Evolutionary conservation across 2,113 vertebrate species (phyloP).

Genomic region (Phalacrocorax pelagicus): DNA sequence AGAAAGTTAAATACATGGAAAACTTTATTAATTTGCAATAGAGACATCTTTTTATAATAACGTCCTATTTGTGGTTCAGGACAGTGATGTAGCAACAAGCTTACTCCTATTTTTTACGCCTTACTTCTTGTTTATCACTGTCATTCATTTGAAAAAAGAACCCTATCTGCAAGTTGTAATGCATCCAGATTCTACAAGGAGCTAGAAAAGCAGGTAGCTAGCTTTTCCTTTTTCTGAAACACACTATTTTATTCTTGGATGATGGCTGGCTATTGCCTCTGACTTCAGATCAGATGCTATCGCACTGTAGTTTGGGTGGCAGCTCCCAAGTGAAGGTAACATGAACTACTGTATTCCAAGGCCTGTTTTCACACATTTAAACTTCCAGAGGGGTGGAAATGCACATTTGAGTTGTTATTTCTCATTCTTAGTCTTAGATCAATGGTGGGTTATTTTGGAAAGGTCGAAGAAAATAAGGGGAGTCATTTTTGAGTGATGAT

Average conservation of each 20-base stretch:
- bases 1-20: not conserved
- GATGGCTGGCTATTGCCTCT: not conserved
- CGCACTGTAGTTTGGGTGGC: not conserved
- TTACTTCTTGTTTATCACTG: not conserved
- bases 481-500: conserved; percentile 11
- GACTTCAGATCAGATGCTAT: not conserved
- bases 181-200: not conserved
- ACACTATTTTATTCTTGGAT: not conserved
- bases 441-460: not conserved
- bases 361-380: not conserved
- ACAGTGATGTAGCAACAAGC: not conserved
- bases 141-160: not conserved
- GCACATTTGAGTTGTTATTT: not conserved
- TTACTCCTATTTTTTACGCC: not conserved
- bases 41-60: not conserved
- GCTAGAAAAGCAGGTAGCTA: not conserved
- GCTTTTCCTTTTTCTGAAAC: not conserved
- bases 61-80: not conserved
- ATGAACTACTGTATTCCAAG: not conserved
- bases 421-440: not conserved
- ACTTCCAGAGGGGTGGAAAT: not conserved
- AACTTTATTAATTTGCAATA: not conserved
- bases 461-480: not conserved
- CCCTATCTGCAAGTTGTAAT: not conserved
- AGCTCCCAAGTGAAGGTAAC: not conserved